Evolutionary conservation across 1,140 invertebrate species (phyloP).

Genomic region (Cephus cinctus): DNA sequence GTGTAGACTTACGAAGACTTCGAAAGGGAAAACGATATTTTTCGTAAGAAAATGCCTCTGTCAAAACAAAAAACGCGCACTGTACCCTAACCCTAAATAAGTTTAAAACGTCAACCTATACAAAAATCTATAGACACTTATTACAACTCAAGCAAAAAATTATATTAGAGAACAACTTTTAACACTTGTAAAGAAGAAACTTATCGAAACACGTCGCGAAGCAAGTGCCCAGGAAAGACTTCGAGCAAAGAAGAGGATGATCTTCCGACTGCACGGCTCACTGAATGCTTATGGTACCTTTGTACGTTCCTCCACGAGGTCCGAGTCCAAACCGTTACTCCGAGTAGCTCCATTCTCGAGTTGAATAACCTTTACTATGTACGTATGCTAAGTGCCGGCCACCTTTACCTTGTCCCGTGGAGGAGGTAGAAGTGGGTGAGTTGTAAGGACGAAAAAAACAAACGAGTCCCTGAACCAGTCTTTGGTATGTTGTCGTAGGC

Average conservation of each 20-base stretch:
- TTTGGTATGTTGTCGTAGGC: conserved; percentile 12
- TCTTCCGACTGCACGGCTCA: conserved; percentile 55
- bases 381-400: conserved; percentile 41
- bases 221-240: neutral
- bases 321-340: conserved; percentile 33
- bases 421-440: conserved; percentile 36
- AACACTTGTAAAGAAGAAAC: neutral
- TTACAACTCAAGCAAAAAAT: neutral
- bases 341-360: conserved; percentile 24
- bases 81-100: no score
- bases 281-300: conserved; percentile 42
- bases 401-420: conserved; percentile 31
- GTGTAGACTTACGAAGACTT: no score
- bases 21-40: no score
- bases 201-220: neutral
- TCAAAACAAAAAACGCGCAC: no score
- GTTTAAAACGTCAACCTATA: neutral
- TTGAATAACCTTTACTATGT: conserved; percentile 50
- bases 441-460: conserved; percentile 18
- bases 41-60: no score
- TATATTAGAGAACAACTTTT: neutral
- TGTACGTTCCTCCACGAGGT: conserved; percentile 32
- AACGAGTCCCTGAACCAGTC: conserved; percentile 16
- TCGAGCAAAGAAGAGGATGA: conserved; percentile 28
- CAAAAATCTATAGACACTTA: neutral